These are phyloP conservation scores for Mythimna albipuncta DNA, from an alignment of 2,888 invertebrate genomes.

Conservation along the genomic window DNA sequence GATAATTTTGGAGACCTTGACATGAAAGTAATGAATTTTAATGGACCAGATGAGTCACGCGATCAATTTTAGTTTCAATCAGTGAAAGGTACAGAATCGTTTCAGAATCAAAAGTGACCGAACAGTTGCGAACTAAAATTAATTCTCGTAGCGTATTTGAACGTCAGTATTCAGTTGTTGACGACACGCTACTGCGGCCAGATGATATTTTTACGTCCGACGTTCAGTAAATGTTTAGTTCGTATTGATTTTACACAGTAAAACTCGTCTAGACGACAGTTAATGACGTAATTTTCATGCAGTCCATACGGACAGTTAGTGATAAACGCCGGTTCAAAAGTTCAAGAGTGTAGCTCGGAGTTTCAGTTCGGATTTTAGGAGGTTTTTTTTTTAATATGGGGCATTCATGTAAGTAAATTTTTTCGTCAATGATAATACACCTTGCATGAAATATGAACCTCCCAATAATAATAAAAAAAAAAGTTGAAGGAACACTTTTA, in stretches of 20 bases:
- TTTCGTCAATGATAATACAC: slow-evolving; percentile 32
- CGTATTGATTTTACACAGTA: slow-evolving; percentile 81
- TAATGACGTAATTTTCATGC: slow-evolving; percentile 75
- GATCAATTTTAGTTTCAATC: slow-evolving; percentile 54
- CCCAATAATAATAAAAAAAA: too few species aligned
- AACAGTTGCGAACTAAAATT: slow-evolving; percentile 81
- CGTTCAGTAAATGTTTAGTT: slow-evolving; percentile 73
- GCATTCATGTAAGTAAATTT: slow-evolving; percentile 80
- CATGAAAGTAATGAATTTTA: slow-evolving; percentile 56
- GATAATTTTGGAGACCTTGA: slow-evolving; percentile 54
- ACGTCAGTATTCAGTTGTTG: slow-evolving; percentile 86
- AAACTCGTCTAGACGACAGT: slow-evolving; percentile 68
- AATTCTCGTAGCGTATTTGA: slow-evolving; percentile 80
- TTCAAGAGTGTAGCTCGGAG: slow-evolving; percentile 65
- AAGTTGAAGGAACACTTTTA: slow-evolving; percentile 13
- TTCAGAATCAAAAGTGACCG: slow-evolving; percentile 71
- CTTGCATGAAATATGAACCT: slow-evolving; percentile 1
- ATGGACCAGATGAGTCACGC: slow-evolving; percentile 52
- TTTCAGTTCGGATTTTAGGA: slow-evolving; percentile 33
- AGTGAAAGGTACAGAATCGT: slow-evolving; percentile 62
- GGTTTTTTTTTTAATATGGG: slow-evolving; percentile 74
- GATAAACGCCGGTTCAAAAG: slow-evolving; percentile 68
- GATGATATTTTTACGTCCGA: slow-evolving; percentile 80
- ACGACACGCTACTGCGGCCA: slow-evolving; percentile 83
- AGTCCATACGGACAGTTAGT: slow-evolving; percentile 70